A percentile compares a stretch with the other conserved stretches of the same genome.
These are phyloP conservation scores for Ormyrus labotus DNA, from an alignment of 2,888 invertebrate genomes.

Conservation along the genomic window DNA sequence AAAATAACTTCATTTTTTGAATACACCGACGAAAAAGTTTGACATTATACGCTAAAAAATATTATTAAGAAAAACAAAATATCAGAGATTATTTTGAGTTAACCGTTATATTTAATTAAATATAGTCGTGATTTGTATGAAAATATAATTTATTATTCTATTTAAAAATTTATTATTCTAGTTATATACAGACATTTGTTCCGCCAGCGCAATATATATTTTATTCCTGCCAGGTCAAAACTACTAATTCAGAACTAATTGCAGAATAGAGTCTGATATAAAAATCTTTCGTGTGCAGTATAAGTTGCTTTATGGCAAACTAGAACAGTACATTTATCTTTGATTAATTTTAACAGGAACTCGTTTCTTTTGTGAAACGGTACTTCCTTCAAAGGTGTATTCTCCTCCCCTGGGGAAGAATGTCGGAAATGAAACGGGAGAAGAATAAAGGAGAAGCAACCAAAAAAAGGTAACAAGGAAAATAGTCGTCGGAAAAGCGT, in stretches of 20 bases:
- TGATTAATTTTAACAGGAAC: slow-evolving; percentile 27
- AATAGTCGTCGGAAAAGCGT: slow-evolving; percentile 1
- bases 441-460: slow-evolving; percentile 11
- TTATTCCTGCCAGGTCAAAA: not conserved
- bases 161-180: no score
- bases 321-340: slow-evolving; percentile 23
- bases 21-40: no score
- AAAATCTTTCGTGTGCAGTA: not conserved
- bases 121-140: no score
- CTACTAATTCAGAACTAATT: no score
- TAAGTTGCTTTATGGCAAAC: not conserved
- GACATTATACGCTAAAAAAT: no score
- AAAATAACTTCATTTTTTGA: no score
- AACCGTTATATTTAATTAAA: no score
- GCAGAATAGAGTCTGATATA: not conserved
- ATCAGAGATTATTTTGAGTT: no score
- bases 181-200: no score
- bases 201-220: not conserved
- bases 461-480: slow-evolving; percentile 17
- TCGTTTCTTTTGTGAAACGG: slow-evolving; percentile 7
- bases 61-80: no score
- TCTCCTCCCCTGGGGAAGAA: slow-evolving; percentile 7
- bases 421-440: slow-evolving; percentile 29
- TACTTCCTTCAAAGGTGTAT: slow-evolving; percentile 1
- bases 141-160: no score